phyloP scores from a whole-genome alignment of 2,888 invertebrate species.

The Erebia epiphron region DNA sequence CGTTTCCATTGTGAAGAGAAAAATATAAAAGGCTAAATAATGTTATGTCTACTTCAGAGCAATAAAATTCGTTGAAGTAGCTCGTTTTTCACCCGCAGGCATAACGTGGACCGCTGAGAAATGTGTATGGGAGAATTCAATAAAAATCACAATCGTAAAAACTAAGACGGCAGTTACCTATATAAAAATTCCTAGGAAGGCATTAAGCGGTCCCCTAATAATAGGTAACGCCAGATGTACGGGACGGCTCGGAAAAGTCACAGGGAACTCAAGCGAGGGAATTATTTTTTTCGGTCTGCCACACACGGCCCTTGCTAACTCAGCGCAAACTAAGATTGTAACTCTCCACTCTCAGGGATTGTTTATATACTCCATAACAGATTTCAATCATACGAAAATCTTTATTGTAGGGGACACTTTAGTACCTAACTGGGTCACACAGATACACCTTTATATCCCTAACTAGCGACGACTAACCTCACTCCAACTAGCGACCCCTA shows the following conservation, averaged over 20 bases:
- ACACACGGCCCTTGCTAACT: conserved; percentile 79
- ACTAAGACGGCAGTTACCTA: conserved; percentile 74
- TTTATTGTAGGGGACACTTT: neutral
- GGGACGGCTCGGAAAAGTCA: conserved; percentile 81
- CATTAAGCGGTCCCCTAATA: conserved; percentile 81
- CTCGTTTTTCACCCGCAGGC: conserved; percentile 74
- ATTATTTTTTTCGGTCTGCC: conserved; percentile 83
- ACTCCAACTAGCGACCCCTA: no score
- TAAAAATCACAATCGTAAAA: conserved; percentile 83
- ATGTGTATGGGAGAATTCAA: conserved; percentile 67
- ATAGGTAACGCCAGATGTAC: conserved; percentile 82
- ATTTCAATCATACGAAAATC: conserved; percentile 24
- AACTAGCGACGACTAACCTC: no score
- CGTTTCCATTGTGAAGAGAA: conserved; percentile 47
- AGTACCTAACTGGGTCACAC: conserved; percentile 27
- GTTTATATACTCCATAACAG: conserved; percentile 27
- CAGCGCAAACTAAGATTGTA: conserved; percentile 70
- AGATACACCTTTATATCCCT: neutral
- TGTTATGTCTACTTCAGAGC: conserved; percentile 60
- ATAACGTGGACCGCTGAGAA: conserved; percentile 58
- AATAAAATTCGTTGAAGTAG: conserved; percentile 77
- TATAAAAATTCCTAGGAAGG: conserved; percentile 81
- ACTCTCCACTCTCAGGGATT: conserved; percentile 67
- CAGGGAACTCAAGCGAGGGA: conserved; percentile 78
- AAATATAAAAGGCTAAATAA: conserved; percentile 55